Evolutionary conservation across 2,797 vertebrate genomes (phyloP).

Genomic region (Pyrocephalus nanus): DNA sequence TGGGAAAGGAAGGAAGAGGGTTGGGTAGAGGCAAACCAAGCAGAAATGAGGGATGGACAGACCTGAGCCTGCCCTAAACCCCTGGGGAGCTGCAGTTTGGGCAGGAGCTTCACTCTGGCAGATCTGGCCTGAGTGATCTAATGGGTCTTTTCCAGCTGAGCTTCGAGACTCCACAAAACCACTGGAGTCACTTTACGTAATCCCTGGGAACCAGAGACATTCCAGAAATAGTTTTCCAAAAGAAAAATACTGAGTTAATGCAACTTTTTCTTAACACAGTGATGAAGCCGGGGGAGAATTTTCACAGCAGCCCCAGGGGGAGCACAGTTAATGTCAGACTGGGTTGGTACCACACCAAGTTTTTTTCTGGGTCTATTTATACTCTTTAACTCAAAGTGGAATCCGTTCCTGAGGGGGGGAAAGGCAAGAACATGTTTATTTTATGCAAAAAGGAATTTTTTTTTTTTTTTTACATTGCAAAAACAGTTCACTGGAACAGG

Average conservation of each 20-base stretch:
- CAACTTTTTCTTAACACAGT: neutral
- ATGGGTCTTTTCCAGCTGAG: constrained; percentile 1
- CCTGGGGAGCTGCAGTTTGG: neutral
- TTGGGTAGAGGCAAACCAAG: neutral
- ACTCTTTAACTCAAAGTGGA: neutral
- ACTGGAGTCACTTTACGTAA: neutral
- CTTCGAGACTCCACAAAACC: neutral
- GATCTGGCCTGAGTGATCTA: neutral
- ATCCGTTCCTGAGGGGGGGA: neutral
- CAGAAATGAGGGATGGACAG: neutral
- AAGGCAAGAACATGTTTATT: neutral
- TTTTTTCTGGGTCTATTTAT: constrained; percentile 23
- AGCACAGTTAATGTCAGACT: neutral
- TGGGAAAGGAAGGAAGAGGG: neutral
- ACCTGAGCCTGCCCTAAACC: neutral
- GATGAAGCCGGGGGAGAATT: neutral
- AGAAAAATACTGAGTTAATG: neutral
- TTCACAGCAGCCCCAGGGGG: neutral
- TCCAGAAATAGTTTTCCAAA: constrained; percentile 40
- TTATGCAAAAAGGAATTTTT: neutral
- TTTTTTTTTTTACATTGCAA: neutral
- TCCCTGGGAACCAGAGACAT: neutral
- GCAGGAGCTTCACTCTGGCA: neutral
- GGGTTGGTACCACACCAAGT: neutral
- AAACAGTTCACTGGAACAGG: neutral